Conservation (phyloP, 2,797 vertebrate genomes). For the Anniella stebbinsi region DNA sequence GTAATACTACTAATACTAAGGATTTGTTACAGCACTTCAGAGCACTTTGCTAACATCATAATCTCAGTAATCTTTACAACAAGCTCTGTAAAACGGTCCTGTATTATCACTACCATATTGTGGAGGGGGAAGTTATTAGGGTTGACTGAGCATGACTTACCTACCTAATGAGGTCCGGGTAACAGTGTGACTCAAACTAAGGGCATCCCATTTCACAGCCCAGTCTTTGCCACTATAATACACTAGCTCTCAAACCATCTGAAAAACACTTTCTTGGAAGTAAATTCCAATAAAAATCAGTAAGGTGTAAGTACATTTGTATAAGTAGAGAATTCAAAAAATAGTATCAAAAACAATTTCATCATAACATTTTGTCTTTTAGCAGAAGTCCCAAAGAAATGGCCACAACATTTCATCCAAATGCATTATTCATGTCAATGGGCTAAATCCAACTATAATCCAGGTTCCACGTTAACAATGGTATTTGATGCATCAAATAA, state of each 20-base stretch:
- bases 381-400: not conserved
- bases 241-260: not conserved
- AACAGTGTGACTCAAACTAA: not conserved
- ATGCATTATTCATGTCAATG: not conserved
- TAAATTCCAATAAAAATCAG: not conserved
- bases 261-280: not conserved
- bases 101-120: not conserved
- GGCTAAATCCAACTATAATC: not conserved
- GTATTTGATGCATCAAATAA: not conserved
- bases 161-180: not conserved
- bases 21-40: not conserved
- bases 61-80: not conserved
- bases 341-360: not conserved
- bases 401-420: not conserved
- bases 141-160: not conserved
- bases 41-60: not conserved
- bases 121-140: too few species aligned
- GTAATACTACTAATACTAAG: not conserved
- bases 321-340: not conserved
- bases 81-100: not conserved
- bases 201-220: not conserved
- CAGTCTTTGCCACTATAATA: not conserved
- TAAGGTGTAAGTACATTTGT: not conserved
- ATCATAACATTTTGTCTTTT: not conserved
- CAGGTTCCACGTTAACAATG: not conserved